Evolutionary conservation across 2,888 invertebrate species (phyloP), one percentile per base, ranked within the genome.

Genomic region (Caenorhabditis uteleia): DNA sequence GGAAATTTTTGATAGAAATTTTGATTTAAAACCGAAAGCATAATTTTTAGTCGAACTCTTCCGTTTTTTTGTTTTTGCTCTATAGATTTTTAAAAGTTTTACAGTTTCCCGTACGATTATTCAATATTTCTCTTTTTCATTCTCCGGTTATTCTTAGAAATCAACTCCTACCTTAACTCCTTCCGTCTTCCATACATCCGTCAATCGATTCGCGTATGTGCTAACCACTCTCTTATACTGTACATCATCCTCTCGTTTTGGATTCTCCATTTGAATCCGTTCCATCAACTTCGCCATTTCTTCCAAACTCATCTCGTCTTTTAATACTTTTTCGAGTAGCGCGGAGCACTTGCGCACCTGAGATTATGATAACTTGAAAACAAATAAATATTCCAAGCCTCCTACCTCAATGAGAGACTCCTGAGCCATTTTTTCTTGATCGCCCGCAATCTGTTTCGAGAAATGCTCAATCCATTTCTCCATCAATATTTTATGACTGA

Each of bases 391-490:
- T 29, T 14, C 7, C 31, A 29, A 29, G 31, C 31, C 14, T 29
- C 31, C 31, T n/a, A 60, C 36, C 2, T 45, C 51, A 18, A 68
- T 50, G 16, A 57, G 16, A 5, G 57, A 44, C 25, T 51, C 2
- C 31, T 68, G 68, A 8, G 45, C 10, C 23, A 34, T 25, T 21
- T 27, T 31, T 1, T 50, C 46, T 10, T 39, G 10, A 14, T 49
- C 39, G 36, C 66, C 57, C n/a, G 21, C 34, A 6, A 65, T 49
- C 34, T 66, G 57, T n/a, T 58, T 39, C 7, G 26, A 20, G 4
- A 59, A 57, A 29, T 68, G 49, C 6, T 44, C 56, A 8, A 61
- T 42, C 70, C 70, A 71, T 8, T 59, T 59, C n/a, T 59, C 49
- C 14, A 68, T 61, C 16, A 68, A 34, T 2, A 58, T 42, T 38